phyloP scores from a whole-genome alignment of 2,113 vertebrate species.

The Galbula dea region DNA sequence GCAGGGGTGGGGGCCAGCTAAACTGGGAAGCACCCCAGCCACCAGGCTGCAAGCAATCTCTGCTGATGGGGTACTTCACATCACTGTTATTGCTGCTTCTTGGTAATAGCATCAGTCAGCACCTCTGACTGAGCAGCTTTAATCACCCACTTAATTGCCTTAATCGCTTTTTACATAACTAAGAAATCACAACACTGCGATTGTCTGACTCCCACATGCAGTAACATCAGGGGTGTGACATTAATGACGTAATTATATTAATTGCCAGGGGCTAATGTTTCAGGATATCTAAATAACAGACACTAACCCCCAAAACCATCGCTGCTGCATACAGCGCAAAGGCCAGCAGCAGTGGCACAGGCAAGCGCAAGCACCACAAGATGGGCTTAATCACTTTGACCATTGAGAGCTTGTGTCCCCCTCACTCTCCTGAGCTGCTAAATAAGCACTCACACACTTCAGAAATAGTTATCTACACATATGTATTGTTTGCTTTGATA shows the following conservation, averaged over 20 bases:
- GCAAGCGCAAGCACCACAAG: neutral
- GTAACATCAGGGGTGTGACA: constrained; percentile 51
- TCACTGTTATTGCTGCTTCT: neutral
- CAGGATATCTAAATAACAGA: neutral
- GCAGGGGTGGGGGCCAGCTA: neutral
- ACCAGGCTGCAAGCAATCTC: neutral
- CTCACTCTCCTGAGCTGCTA: neutral
- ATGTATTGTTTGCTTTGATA: neutral
- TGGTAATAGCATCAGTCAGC: constrained; percentile 64
- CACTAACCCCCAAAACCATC: neutral
- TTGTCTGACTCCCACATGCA: constrained; percentile 53
- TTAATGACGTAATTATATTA: constrained; percentile 38
- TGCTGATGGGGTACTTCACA: neutral
- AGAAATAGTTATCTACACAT: neutral
- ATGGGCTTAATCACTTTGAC: neutral
- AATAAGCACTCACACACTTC: neutral
- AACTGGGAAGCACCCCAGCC: neutral
- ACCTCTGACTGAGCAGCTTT: constrained; percentile 70
- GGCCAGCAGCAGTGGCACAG: neutral
- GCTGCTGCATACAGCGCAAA: neutral
- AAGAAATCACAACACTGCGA: constrained; percentile 68
- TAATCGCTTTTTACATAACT: constrained; percentile 69
- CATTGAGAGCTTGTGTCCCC: neutral
- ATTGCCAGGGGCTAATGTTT: constrained; percentile 25
- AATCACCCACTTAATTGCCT: constrained; percentile 72